Conservation (phyloP, 2,888 invertebrate genomes). For the Ashinkailepas kermadecensis region DNA sequence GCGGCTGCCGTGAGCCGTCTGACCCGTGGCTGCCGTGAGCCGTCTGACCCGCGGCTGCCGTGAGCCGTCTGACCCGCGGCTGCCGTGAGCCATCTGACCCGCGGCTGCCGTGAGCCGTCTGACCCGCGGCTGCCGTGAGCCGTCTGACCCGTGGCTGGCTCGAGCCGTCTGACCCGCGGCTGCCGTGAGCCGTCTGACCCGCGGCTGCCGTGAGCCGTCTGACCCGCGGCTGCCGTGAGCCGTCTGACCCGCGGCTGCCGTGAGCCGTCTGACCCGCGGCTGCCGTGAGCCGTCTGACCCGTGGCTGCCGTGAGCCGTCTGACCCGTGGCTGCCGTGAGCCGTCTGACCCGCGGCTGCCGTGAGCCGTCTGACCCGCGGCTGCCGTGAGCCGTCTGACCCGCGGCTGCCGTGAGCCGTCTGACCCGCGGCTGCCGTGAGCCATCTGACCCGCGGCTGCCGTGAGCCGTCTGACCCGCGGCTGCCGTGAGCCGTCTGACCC, state of each 20-base stretch:
- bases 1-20: slow-evolving; percentile 29
- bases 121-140: slow-evolving; percentile 29
- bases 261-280: not conserved
- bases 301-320: slow-evolving; percentile 29
- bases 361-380: not conserved
- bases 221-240: slow-evolving; percentile 28
- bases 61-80: not conserved
- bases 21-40: slow-evolving; percentile 28
- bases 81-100: slow-evolving; percentile 28
- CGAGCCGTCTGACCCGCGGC: not conserved
- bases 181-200: slow-evolving; percentile 28
- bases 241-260: slow-evolving; percentile 27
- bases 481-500: slow-evolving; percentile 28
- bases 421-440: slow-evolving; percentile 28
- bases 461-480: not conserved
- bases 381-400: slow-evolving; percentile 28
- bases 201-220: slow-evolving; percentile 29
- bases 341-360: slow-evolving; percentile 27
- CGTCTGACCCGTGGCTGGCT: no score
- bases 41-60: slow-evolving; percentile 27
- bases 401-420: slow-evolving; percentile 29
- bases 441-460: slow-evolving; percentile 27
- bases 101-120: slow-evolving; percentile 29
- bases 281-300: slow-evolving; percentile 28
- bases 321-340: slow-evolving; percentile 28